These are phyloP conservation scores for Psammodynastes pulverulentus DNA, from an alignment of 2,113 vertebrate species.

Conservation along the genomic window DNA sequence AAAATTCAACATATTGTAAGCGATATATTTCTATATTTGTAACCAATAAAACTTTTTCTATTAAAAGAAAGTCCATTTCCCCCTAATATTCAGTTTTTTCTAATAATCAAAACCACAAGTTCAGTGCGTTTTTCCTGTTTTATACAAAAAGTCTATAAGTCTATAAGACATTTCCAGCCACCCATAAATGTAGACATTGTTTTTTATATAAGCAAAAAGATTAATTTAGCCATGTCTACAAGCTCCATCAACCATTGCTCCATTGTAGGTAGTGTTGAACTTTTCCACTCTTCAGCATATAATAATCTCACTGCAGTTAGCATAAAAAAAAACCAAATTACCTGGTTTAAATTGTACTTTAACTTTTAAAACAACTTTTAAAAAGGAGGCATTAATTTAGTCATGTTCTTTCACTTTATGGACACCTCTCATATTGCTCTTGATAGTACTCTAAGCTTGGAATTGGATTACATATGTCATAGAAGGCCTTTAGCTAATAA, in stretches of 20 bases:
- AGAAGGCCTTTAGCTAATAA: not conserved
- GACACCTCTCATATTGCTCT: not conserved
- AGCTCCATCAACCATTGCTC: not conserved
- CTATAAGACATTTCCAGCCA: not conserved
- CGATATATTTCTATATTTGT: no score
- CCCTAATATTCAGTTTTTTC: not conserved
- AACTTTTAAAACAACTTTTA: not conserved
- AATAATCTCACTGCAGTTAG: not conserved
- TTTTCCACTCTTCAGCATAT: not conserved
- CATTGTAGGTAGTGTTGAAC: not conserved
- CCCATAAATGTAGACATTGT: not conserved
- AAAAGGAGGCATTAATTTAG: no score
- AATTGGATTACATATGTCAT: not conserved
- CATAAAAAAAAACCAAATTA: not conserved
- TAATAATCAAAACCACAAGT: not conserved
- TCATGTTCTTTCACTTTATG: not conserved
- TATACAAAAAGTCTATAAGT: not conserved
- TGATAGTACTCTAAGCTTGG: not conserved
- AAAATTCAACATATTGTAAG: no score
- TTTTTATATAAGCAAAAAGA: not conserved
- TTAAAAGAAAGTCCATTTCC: not conserved
- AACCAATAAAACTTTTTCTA: no score
- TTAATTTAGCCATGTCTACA: no score
- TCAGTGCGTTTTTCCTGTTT: not conserved
- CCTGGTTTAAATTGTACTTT: not conserved